Evolutionary conservation across 1,140 invertebrate genomes (phyloP).

Genomic region (Aphis craccivora): DNA sequence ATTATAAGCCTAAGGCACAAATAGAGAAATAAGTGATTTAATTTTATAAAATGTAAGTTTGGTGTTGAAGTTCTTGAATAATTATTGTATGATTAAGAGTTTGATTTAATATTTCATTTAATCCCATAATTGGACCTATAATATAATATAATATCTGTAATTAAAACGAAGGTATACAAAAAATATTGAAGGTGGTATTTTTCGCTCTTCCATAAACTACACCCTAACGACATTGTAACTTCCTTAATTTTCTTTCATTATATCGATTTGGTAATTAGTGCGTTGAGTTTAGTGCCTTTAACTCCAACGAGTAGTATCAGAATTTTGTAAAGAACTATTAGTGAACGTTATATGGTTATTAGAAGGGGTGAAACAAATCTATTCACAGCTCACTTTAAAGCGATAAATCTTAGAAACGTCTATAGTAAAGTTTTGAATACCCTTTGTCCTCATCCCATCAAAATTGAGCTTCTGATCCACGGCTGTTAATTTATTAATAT

Average conservation of each 20-base stretch:
- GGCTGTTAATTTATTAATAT: too few relatives aligned
- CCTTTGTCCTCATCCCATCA: neutral
- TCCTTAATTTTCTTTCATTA: neutral
- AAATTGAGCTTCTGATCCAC: neutral
- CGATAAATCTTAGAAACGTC: constrained; percentile 6
- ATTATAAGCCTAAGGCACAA: neutral
- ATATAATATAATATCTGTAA: neutral
- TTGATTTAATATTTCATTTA: neutral
- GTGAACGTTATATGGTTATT: neutral
- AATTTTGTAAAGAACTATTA: constrained; percentile 6
- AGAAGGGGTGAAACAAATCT: neutral
- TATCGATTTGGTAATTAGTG: constrained; percentile 11
- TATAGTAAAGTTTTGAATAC: neutral
- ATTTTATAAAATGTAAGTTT: neutral
- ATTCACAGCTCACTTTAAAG: neutral
- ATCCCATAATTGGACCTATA: neutral
- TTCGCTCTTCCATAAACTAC: neutral
- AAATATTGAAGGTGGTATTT: neutral
- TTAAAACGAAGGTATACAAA: neutral
- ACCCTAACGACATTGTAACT: neutral
- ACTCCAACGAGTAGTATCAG: neutral
- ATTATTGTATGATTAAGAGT: neutral
- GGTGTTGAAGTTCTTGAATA: neutral
- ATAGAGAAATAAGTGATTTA: neutral
- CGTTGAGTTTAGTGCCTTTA: neutral